Conservation (phyloP, 2,888 invertebrate species). For the Zhengitettix transpicula region DNA sequence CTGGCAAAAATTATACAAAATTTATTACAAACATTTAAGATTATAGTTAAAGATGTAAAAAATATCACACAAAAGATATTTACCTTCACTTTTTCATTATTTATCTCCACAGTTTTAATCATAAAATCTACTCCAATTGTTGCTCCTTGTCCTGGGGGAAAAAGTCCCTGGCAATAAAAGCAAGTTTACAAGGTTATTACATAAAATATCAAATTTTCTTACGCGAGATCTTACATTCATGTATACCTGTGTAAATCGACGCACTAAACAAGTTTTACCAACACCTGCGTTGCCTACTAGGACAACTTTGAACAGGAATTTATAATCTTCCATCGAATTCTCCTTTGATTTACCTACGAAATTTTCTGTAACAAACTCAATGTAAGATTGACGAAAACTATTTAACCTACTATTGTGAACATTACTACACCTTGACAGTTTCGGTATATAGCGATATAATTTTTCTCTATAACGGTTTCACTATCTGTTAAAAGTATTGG, state of each 20-base stretch:
- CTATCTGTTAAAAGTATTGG: too few relatives aligned
- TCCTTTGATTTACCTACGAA: neutral
- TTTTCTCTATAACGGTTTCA: too few relatives aligned
- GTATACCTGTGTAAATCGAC: slow-evolving; percentile 80
- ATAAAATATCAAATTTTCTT: neutral
- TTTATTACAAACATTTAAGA: neutral
- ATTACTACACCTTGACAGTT: slow-evolving; percentile 1
- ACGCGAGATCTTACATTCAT: neutral
- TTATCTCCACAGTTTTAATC: slow-evolving; percentile 97
- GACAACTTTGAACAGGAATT: slow-evolving; percentile 97
- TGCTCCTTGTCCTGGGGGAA: slow-evolving; percentile 95
- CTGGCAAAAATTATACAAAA: slow-evolving; percentile 31
- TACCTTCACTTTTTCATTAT: slow-evolving; percentile 87
- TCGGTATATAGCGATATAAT: neutral
- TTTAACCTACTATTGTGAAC: too few relatives aligned
- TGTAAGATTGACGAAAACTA: neutral
- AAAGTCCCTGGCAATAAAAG: slow-evolving; percentile 56
- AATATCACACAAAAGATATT: slow-evolving; percentile 11
- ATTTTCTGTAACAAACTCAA: neutral
- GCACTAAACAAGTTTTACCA: slow-evolving; percentile 92
- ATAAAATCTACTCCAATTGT: slow-evolving; percentile 99
- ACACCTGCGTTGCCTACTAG: slow-evolving; percentile 96
- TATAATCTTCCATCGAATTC: slow-evolving; percentile 86
- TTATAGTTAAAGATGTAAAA: neutral
- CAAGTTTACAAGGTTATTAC: slow-evolving; percentile 1